Conservation (phyloP, 2,797 vertebrate species). For the Lates japonicus region DNA sequence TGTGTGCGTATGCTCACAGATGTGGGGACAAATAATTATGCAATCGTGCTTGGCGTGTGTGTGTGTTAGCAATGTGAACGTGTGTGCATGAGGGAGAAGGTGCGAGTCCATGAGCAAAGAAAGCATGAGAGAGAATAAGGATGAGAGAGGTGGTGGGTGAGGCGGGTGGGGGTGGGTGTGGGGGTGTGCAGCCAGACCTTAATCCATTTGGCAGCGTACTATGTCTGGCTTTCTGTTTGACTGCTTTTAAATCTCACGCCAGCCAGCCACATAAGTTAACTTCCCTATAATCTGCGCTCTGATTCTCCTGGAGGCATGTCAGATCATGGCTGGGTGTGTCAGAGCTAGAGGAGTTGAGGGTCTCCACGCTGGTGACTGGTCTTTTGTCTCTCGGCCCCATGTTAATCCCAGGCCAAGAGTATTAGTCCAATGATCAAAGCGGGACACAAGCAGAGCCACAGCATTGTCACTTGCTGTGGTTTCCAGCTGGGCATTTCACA, state of each 20-base stretch:
- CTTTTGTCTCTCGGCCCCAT: conserved; percentile 48
- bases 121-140: conserved; percentile 34
- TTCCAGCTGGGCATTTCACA: conserved; percentile 26
- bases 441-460: conserved; percentile 33
- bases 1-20: conserved; percentile 21
- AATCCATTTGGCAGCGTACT: conserved; percentile 76
- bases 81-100: not conserved
- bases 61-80: conserved; percentile 19
- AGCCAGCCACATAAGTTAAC: conserved; percentile 73
- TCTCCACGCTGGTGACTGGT: conserved; percentile 36
- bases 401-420: conserved; percentile 70
- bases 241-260: conserved; percentile 78
- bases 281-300: conserved; percentile 69
- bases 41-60: conserved; percentile 7
- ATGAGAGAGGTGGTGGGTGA: conserved; percentile 15
- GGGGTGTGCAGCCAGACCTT: conserved; percentile 49
- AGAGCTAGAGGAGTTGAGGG: conserved; percentile 35
- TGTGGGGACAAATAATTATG: conserved; percentile 53
- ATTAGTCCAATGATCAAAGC: conserved; percentile 70
- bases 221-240: conserved; percentile 76
- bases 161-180: not conserved
- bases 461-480: conserved; percentile 27
- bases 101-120: conserved; percentile 22
- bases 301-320: conserved; percentile 66
- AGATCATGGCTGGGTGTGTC: conserved; percentile 67